These are phyloP conservation scores for Acanthosepion lycidas DNA, from an alignment of 2,888 invertebrate genomes.

Conservation along the genomic window DNA sequence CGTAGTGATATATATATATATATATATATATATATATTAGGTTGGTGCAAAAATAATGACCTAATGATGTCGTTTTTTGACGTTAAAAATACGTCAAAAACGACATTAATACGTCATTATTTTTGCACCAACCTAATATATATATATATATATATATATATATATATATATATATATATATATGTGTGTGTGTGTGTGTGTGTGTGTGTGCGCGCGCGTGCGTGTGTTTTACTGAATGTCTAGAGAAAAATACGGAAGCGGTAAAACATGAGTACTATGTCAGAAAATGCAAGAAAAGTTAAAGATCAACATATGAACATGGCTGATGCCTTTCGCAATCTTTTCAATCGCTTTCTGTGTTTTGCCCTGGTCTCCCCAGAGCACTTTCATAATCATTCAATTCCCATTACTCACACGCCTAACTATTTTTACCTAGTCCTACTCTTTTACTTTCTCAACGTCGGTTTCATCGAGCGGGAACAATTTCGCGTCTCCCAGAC, in stretches of 20 bases:
- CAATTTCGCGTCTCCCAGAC: conserved; percentile 6
- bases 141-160: not conserved
- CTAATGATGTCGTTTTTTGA: too few relatives aligned
- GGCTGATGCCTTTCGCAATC: not conserved
- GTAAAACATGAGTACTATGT: not conserved
- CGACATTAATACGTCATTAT: too few relatives aligned
- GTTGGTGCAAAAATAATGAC: too few relatives aligned
- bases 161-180: not conserved
- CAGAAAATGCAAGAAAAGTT: not conserved
- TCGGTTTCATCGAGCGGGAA: not conserved
- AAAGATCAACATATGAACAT: not conserved
- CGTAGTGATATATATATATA: too few relatives aligned
- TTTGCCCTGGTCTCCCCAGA: not conserved
- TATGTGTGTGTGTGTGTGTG: not conserved
- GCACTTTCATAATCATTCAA: not conserved
- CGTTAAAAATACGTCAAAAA: too few relatives aligned
- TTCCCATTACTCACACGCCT: not conserved
- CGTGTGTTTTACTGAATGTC: not conserved
- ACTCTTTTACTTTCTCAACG: not conserved
- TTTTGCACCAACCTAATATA: too few relatives aligned
- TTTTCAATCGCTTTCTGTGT: not conserved
- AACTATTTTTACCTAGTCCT: not conserved
- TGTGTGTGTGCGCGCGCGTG: not conserved
- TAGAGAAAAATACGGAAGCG: not conserved
- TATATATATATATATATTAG: too few relatives aligned